Conservation (phyloP, 2,113 vertebrate genomes). For the Triplophysa tibetana region DNA sequence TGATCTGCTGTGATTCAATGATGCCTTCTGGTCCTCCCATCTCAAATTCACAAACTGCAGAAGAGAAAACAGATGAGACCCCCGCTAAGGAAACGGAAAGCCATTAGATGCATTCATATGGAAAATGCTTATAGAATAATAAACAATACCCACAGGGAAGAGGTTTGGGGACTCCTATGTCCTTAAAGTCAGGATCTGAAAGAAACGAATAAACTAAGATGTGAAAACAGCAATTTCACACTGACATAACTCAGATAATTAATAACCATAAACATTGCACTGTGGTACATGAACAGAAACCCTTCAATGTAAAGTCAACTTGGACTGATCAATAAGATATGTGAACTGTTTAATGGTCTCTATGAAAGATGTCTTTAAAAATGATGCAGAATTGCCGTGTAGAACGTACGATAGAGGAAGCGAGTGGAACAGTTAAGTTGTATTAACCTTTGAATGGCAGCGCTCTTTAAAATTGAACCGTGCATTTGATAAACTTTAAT, state of each 20-base stretch:
- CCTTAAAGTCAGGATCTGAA: constrained; percentile 98
- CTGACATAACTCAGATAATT: constrained; percentile 23
- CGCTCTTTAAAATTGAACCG: not conserved
- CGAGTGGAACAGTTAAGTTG: not conserved
- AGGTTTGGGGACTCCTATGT: constrained; percentile 92
- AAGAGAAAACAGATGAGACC: constrained; percentile 40
- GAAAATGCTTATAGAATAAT: constrained; percentile 49
- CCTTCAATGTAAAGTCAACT: not conserved
- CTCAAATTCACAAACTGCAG: constrained; percentile 95
- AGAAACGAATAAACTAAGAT: constrained; percentile 63
- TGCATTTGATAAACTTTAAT: not conserved
- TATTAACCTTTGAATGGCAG: not conserved
- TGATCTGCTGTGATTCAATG: constrained; percentile 94
- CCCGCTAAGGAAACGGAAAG: constrained; percentile 1
- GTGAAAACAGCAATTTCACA: constrained; percentile 44
- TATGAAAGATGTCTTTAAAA: not conserved
- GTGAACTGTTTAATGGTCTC: constrained; percentile 6
- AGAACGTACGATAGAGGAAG: too few relatives aligned
- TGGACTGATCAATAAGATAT: not conserved
- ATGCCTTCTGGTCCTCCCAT: constrained; percentile 97
- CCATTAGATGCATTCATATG: constrained; percentile 28
- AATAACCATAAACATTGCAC: constrained; percentile 37
- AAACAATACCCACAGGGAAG: constrained; percentile 92
- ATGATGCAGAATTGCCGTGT: not conserved
- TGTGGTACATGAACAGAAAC: not conserved